Evolutionary conservation across 1,140 invertebrate genomes (phyloP).

Genomic region (Orius insidiosus): DNA sequence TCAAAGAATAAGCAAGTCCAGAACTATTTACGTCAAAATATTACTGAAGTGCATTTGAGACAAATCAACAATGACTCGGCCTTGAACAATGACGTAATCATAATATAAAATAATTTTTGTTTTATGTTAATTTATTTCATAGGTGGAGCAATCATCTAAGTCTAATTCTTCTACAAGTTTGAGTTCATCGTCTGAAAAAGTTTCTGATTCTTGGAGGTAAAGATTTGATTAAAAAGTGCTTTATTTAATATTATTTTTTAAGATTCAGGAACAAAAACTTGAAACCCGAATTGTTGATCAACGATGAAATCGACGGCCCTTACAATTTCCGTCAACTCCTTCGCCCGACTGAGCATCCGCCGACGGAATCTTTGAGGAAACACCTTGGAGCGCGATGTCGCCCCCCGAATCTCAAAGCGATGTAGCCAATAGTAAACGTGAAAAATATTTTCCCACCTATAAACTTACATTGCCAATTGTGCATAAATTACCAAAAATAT

Average conservation of each 20-base stretch:
- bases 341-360: slow-evolving; percentile 43
- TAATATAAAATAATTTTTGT: too few relatives aligned
- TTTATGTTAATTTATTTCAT: slow-evolving; percentile 1
- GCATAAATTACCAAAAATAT: too few relatives aligned
- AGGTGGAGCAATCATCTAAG: slow-evolving; percentile 23
- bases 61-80: too few relatives aligned
- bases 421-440: slow-evolving; percentile 4
- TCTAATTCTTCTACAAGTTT: slow-evolving; percentile 25
- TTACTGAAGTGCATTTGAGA: slow-evolving; percentile 19
- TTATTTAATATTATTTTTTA: too few relatives aligned
- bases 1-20: slow-evolving; percentile 49
- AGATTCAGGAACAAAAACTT: slow-evolving; percentile 24
- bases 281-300: neutral
- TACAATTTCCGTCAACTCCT: slow-evolving; percentile 52
- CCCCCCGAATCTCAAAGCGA: slow-evolving; percentile 12
- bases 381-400: slow-evolving; percentile 21
- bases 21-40: slow-evolving; percentile 44
- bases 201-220: slow-evolving; percentile 29
- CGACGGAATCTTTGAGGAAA: slow-evolving; percentile 51
- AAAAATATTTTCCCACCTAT: too few relatives aligned
- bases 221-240: too few relatives aligned
- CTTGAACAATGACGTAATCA: slow-evolving; percentile 5
- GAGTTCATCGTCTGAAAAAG: too few relatives aligned
- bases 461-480: too few relatives aligned
- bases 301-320: slow-evolving; percentile 30